These are phyloP conservation scores for Dreissena rostriformis DNA, from an alignment of 1,140 invertebrate species.

Conservation along the genomic window DNA sequence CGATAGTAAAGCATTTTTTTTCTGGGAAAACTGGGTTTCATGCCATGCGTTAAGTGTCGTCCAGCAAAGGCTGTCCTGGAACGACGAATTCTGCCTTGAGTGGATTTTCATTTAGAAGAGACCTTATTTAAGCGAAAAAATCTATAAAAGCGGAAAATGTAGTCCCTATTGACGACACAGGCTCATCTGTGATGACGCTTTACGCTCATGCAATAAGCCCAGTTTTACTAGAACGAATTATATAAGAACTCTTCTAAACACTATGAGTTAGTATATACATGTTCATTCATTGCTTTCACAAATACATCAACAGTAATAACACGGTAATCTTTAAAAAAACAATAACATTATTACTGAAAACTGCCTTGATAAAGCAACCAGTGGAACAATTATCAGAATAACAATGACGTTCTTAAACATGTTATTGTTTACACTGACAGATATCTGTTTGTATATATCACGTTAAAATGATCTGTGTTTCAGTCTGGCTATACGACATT, in stretches of 20 bases:
- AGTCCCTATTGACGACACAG: too few relatives aligned
- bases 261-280: too few relatives aligned
- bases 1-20: neutral
- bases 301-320: neutral
- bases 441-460: neutral
- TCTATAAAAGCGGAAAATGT: too few relatives aligned
- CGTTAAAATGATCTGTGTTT: neutral
- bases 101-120: too few relatives aligned
- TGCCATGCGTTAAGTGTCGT: neutral
- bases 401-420: neutral
- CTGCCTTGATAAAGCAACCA: neutral
- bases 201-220: too few relatives aligned
- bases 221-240: too few relatives aligned
- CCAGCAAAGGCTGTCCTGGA: too few relatives aligned
- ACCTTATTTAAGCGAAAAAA: too few relatives aligned
- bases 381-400: neutral
- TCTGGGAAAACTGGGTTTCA: neutral
- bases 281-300: neutral
- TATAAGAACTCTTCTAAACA: too few relatives aligned
- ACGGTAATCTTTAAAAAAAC: neutral
- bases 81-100: neutral
- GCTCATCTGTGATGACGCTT: too few relatives aligned
- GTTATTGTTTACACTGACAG: neutral
- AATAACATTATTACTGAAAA: neutral
- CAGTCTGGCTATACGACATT: constrained; percentile 43